Evolutionary conservation across 1,140 invertebrate genomes (phyloP).

Genomic region (Bombus waltoni): DNA sequence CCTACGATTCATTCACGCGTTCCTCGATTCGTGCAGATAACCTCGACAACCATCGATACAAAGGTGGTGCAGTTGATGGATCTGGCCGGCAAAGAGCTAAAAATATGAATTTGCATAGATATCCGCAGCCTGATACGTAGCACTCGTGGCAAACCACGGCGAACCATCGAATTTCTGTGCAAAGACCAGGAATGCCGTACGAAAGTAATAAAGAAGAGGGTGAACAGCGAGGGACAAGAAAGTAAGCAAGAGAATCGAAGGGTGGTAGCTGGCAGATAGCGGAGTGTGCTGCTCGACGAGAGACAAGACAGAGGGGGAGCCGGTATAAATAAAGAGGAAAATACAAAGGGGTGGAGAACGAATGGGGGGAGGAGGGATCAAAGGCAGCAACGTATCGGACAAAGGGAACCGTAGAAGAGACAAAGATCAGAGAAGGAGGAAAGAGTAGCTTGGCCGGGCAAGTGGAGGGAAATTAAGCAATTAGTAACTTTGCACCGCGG

Average conservation of each 20-base stretch:
- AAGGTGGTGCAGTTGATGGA: too few species aligned
- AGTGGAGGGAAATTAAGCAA: conserved; percentile 82
- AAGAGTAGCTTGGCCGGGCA: conserved; percentile 44
- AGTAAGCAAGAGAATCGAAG: conserved; percentile 14
- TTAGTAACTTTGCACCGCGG: conserved; percentile 82
- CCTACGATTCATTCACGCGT: too few species aligned
- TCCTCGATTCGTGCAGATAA: too few species aligned
- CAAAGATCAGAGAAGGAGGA: conserved; percentile 19
- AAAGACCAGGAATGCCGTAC: conserved; percentile 21
- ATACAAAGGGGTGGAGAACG: too few species aligned
- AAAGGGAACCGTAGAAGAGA: background rate
- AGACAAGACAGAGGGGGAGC: conserved; percentile 4
- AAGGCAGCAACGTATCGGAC: background rate
- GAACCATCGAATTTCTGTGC: background rate
- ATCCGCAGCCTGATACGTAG: background rate
- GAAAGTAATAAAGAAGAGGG: conserved; percentile 37
- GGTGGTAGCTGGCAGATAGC: background rate
- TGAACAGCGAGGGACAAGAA: conserved; percentile 23
- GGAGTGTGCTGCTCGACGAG: background rate
- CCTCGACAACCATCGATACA: too few species aligned
- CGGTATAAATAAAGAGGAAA: conserved; percentile 36
- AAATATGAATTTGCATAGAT: background rate
- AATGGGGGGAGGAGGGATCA: background rate
- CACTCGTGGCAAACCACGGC: background rate
- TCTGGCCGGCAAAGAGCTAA: too few species aligned